A percentile compares a stretch with the other conserved stretches of the same genome.
Evolutionary conservation across 2,797 vertebrate genomes (phyloP).

Genomic region (Meriones psammophilus): DNA sequence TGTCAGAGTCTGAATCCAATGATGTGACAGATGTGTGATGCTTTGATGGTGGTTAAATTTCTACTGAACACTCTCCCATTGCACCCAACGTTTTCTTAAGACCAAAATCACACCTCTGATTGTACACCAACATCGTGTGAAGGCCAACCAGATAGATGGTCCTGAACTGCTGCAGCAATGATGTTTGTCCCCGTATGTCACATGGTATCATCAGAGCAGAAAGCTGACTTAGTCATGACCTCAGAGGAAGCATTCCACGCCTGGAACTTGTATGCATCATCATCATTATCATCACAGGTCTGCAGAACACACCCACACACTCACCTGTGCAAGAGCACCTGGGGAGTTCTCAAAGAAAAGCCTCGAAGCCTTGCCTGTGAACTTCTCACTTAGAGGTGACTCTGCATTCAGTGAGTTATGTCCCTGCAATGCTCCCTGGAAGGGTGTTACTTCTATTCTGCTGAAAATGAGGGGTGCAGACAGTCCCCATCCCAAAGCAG

Average conservation of each 20-base stretch:
- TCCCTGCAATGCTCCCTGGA: background rate
- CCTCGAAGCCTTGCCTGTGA: background rate
- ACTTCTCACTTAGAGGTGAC: background rate
- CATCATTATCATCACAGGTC: background rate
- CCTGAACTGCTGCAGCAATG: accelerated
- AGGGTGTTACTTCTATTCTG: no score
- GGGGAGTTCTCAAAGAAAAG: background rate
- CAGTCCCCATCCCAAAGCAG: background rate
- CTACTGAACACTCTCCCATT: background rate
- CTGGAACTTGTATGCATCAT: background rate
- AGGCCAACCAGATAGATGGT: no score
- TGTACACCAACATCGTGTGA: background rate
- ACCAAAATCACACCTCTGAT: background rate
- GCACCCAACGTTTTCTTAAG: background rate
- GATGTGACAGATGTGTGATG: background rate
- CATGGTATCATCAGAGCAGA: background rate
- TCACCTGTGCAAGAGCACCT: background rate
- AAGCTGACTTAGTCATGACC: background rate
- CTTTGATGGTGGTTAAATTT: no score
- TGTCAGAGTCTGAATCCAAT: background rate
- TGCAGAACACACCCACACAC: background rate
- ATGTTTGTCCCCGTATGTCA: background rate
- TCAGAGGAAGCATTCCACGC: background rate
- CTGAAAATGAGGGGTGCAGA: background rate
- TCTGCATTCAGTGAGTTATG: background rate